Evolutionary conservation across 35 echinoderm and acorn worm species (phyloP).

Genomic region (Nesometra sesokonis): DNA sequence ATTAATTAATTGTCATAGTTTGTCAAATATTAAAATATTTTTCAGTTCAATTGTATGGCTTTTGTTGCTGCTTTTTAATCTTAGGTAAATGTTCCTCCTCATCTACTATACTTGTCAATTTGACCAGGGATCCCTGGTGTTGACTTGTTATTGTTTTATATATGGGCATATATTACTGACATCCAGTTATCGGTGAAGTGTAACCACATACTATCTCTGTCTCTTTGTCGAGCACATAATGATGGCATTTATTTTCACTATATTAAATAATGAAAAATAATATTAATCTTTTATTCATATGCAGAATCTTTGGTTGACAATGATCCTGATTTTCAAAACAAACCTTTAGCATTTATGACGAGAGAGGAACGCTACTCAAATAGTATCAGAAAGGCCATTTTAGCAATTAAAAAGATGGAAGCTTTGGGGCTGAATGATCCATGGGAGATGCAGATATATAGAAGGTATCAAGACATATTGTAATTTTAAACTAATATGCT

Average conservation of each 20-base stretch:
- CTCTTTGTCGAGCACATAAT: not conserved
- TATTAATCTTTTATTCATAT: constrained; percentile 3
- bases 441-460: constrained; percentile 43
- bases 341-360: constrained; percentile 69
- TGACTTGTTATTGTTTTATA: no score
- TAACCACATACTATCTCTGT: no score
- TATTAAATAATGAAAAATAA: not conserved
- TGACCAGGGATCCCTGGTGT: no score
- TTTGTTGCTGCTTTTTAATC: no score
- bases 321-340: constrained; percentile 62
- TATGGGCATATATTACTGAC: no score
- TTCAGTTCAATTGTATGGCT: not conserved
- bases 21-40: not conserved
- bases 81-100: no score
- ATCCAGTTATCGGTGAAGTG: no score
- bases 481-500: no score
- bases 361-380: constrained; percentile 56
- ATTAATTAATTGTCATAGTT: not conserved
- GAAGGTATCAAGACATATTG: constrained; percentile 33
- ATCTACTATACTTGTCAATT: no score
- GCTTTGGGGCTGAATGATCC: constrained; percentile 50
- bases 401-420: constrained; percentile 39
- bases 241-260: not conserved
- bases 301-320: constrained; percentile 62
- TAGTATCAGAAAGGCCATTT: constrained; percentile 37